A percentile compares a stretch with the other conserved stretches of the same genome.
Conservation (phyloP, 64 coral and sea anemone species). For the Hydrozoanthus tunicans region DNA sequence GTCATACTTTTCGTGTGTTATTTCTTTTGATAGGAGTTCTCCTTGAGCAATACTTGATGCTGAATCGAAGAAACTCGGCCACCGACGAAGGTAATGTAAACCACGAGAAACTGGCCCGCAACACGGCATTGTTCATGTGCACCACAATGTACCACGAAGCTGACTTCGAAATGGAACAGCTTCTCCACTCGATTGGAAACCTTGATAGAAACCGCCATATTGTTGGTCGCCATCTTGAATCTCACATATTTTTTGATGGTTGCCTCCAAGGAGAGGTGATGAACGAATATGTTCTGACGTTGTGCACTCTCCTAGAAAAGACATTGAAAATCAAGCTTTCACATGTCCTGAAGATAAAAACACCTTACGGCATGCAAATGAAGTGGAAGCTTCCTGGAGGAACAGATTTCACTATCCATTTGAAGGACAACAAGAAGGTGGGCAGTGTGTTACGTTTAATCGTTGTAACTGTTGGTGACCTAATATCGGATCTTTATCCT, state of each 20-base stretch:
- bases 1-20: neutral
- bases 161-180: constrained; percentile 35
- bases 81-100: constrained; percentile 34
- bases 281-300: constrained; percentile 49
- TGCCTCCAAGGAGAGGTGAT: constrained; percentile 52
- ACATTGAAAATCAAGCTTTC: constrained; percentile 18
- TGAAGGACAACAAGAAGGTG: constrained; percentile 94
- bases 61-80: constrained; percentile 49
- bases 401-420: constrained; percentile 86
- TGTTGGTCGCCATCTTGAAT: constrained; percentile 47
- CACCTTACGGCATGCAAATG: constrained; percentile 96
- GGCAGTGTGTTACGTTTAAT: neutral
- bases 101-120: constrained; percentile 22
- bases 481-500: neutral
- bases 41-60: constrained; percentile 34
- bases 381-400: constrained; percentile 86
- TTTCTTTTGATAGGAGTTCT: constrained; percentile 17
- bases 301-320: constrained; percentile 34
- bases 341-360: constrained; percentile 72
- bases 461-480: neutral
- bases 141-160: constrained; percentile 55
- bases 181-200: constrained; percentile 39
- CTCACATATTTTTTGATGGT: constrained; percentile 45
- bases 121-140: constrained; percentile 38
- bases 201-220: constrained; percentile 50